A percentile compares a stretch with the other conserved stretches of the same genome.
These are phyloP conservation scores for Xenus cinereus DNA, from an alignment of 2,113 vertebrate genomes.

Conservation along the genomic window DNA sequence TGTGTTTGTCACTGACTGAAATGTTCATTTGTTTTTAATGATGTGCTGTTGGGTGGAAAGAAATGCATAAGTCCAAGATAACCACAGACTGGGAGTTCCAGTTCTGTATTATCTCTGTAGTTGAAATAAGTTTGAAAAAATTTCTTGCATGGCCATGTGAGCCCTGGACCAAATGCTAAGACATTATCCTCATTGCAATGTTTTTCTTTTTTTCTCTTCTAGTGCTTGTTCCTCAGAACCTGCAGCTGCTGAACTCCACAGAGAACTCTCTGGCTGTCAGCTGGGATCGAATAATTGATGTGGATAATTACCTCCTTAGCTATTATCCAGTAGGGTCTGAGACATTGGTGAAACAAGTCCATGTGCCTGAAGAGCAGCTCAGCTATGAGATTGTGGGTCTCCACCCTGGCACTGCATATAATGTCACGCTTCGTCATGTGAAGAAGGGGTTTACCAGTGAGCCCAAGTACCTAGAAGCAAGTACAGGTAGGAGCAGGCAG, in stretches of 20 bases:
- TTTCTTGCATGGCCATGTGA: not conserved
- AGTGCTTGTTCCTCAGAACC: constrained; percentile 80
- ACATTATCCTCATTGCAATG: not conserved
- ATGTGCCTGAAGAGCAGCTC: constrained; percentile 76
- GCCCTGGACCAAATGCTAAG: not conserved
- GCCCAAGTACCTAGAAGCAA: constrained; percentile 76
- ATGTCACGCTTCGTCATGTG: constrained; percentile 74
- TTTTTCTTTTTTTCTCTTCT: not conserved
- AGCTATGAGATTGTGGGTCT: constrained; percentile 79
- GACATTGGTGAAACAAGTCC: constrained; percentile 60
- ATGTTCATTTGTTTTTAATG: not conserved
- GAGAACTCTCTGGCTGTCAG: constrained; percentile 81
- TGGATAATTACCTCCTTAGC: constrained; percentile 83
- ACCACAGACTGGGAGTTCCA: not conserved
- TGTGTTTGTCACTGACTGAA: not conserved
- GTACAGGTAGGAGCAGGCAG: constrained; percentile 72
- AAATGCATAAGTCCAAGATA: not conserved
- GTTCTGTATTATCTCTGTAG: not conserved
- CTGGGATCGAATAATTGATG: constrained; percentile 78
- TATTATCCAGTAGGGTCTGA: constrained; percentile 77
- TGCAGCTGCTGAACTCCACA: constrained; percentile 76
- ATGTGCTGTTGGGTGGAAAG: not conserved
- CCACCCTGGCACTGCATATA: constrained; percentile 77
- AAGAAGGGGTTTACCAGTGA: constrained; percentile 79
- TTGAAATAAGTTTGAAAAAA: not conserved